These are phyloP conservation scores for Aegotheles bennettii DNA, from an alignment of 2,113 vertebrate genomes.

Conservation along the genomic window DNA sequence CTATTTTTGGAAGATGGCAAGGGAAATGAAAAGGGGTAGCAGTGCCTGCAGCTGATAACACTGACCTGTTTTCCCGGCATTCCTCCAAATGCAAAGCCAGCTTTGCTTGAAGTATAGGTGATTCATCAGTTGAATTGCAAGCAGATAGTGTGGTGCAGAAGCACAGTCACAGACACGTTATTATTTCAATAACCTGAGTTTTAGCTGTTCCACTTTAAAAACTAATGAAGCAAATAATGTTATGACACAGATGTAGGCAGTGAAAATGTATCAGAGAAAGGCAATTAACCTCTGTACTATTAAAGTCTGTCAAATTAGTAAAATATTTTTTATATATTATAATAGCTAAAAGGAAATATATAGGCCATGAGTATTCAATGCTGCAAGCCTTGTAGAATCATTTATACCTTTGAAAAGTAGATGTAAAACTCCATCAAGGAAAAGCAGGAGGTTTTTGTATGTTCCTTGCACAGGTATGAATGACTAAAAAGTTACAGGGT, in stretches of 20 bases:
- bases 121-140: slow-evolving; percentile 53
- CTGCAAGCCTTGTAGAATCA: neutral
- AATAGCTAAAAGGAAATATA: slow-evolving; percentile 21
- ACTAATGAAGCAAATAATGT: slow-evolving; percentile 77
- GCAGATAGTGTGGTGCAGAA: slow-evolving; percentile 16
- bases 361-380: neutral
- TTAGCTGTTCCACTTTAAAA: slow-evolving; percentile 71
- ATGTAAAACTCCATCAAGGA: neutral
- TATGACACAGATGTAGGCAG: slow-evolving; percentile 72
- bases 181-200: slow-evolving; percentile 26
- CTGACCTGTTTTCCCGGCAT: slow-evolving; percentile 51
- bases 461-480: neutral
- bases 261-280: slow-evolving; percentile 70
- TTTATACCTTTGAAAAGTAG: neutral
- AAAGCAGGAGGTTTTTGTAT: neutral
- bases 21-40: slow-evolving; percentile 29
- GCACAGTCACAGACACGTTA: neutral
- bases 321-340: slow-evolving; percentile 16
- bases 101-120: slow-evolving; percentile 39
- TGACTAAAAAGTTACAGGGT: neutral
- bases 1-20: neutral
- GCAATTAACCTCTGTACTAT: slow-evolving; percentile 72
- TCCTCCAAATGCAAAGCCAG: slow-evolving; percentile 36
- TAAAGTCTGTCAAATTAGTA: slow-evolving; percentile 58
- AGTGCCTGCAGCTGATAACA: slow-evolving; percentile 41